Base-by-base conservation (phyloP, 2,888 invertebrate genomes). In the Drosophila niveifrons region DNA sequence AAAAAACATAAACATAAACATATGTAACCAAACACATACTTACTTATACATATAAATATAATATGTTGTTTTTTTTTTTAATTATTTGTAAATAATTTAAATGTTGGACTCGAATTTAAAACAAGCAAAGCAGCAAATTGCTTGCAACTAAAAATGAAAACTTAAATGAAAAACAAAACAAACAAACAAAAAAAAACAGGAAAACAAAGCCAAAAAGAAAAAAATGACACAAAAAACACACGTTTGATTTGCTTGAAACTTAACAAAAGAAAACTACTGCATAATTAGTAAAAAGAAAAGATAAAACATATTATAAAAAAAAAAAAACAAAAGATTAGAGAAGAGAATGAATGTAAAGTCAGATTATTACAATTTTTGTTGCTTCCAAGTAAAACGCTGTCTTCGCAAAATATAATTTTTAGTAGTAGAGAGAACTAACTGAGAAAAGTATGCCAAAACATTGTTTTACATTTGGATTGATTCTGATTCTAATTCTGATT, bases 91-190 rank as follows among this genome's bases (percentile, higher is more conserved):
- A 64, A 89, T 87, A 89, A 78, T 78, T 84, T 89, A 84, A 81
- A 80, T 69, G 85, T 89, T 89, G 85, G 85, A 85, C 84, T 85
- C 84, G 84, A 85, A 85, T 89, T 85, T 85, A 89, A 84, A 84
- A 58, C 65, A 88, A 72, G 76, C 85, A 67, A 44, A 56, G 77
- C 69, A 76, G 31, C 55, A 56, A 39, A 39, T 50, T 51, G 56
- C 51, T 75, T 69, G 80, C 83, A 67, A 62, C 80, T 70, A 15
- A 48, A 41, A 63, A 13, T 23, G 17, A n/a, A 56, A 48, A 39
- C 18, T 18, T 9, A 56, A 39, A 23, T 4, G 23, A 23, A 2
- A 23, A 23, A 23, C 23, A 6, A 23, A 62, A 55, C 29, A 39
- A 39, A 46, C 18, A 36, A 56, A 68, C 69, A 66, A 76, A 59